Evolutionary conservation across 2,113 vertebrate species (phyloP), one percentile per base, ranked within the genome.

Genomic region (Phodopus roborovskii): DNA sequence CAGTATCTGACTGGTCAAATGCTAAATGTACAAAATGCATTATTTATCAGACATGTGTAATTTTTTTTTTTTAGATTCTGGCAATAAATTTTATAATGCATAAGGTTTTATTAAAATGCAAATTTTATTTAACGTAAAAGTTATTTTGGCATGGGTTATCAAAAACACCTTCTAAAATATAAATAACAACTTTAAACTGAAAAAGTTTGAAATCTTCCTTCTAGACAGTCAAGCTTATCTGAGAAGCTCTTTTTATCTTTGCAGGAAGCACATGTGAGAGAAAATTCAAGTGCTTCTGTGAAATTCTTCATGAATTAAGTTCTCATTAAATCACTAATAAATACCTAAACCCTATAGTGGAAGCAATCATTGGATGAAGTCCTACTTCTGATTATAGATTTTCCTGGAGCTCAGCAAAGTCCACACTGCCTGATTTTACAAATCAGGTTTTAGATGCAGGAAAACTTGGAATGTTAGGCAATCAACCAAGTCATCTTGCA

Each of bases 31-130:
- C 88, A 92, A 1, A 68, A 81, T 92, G 39, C 9, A 81, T 94
- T 85, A 92, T 94, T 94, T 94, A 95, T 94, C 53, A 94, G 39
- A 36, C 58, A 92, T 85, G 39, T 10, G n/a, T n/a, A n/a, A n/a
- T n/a, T n/a, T n/a, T n/a, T n/a, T 48, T 77, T 88, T 82, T 77
- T 90, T 30, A 91, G 16, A 81, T 95, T 90, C 48, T 15, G 64
- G 28, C 42, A 82, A 79, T 89, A 75, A n/a, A 92, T 68, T 97
- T 92, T 77, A 84, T 64, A 95, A 82, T 73, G 74, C 4, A 17
- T 48, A 83, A 16, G 0, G 58, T 90, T 85, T 96, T 92, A 42
- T 1, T 64, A 90, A 85, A 68, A 66, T 84, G 42, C 19, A 95
- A 30, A 83, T 87, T 89, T 70, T 42, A 85, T 78, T n/a, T 60